phyloP scores from a whole-genome alignment of 2,888 invertebrate genomes.

The Tupiocoris notatus region DNA sequence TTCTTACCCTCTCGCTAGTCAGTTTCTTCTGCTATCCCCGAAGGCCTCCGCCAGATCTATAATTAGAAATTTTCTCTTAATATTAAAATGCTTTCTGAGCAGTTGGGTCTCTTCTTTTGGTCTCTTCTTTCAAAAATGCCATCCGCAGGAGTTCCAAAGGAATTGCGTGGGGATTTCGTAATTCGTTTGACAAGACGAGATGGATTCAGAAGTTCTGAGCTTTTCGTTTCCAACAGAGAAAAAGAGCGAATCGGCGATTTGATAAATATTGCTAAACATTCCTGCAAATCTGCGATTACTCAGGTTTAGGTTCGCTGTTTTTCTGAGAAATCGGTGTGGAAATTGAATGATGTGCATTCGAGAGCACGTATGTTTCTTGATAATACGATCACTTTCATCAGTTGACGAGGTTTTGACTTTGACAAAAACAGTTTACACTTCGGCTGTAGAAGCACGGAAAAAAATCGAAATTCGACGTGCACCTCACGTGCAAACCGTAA shows the following conservation, averaged over 20 bases:
- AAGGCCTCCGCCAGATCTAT: not conserved
- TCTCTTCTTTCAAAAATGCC: conserved; percentile 19
- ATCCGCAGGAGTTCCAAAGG: conserved; percentile 16
- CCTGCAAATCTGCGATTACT: not conserved
- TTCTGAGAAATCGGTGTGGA: not conserved
- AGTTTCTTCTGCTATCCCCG: not conserved
- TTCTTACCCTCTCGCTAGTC: not conserved
- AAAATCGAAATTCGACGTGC: not conserved
- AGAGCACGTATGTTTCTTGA: not conserved
- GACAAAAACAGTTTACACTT: no score
- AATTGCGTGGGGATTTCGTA: not conserved
- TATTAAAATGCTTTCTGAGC: conserved; percentile 37
- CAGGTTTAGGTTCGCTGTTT: not conserved
- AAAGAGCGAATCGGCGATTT: no score
- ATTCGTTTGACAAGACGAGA: not conserved
- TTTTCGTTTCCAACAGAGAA: no score
- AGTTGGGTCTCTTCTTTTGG: conserved; percentile 17
- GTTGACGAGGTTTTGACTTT: no score
- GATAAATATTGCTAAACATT: no score
- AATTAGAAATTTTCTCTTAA: conserved; percentile 38
- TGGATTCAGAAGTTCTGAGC: no score
- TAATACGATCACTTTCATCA: not conserved
- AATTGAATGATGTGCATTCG: not conserved
- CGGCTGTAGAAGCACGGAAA: not conserved
- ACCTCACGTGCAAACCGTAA: conserved; percentile 15